Evolutionary conservation across 2,888 invertebrate species (phyloP).

Genomic region (Erpobdella octoculata): DNA sequence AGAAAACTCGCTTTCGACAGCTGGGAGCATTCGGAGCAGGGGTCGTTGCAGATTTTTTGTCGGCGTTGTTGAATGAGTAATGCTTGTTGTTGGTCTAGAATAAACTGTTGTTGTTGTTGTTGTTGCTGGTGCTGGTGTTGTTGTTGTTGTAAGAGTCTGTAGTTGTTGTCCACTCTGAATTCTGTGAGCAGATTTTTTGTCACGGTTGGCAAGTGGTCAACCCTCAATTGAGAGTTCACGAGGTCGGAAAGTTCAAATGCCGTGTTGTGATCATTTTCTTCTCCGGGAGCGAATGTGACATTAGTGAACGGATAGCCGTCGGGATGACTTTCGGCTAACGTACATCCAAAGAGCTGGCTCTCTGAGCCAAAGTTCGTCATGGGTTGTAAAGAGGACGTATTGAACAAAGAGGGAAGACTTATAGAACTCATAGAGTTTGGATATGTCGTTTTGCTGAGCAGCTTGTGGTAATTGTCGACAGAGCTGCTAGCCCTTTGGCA

Average conservation of each 20-base stretch:
- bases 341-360: not conserved
- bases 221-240: not conserved
- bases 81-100: not conserved
- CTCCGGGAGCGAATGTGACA: not conserved
- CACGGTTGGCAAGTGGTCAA: not conserved
- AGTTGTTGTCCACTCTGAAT: not conserved
- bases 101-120: not conserved
- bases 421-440: conserved; percentile 8
- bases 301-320: not conserved
- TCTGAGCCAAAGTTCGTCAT: conserved; percentile 9
- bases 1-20: not conserved
- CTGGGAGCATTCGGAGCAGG: not conserved
- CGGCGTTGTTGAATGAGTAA: not conserved
- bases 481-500: too few species aligned
- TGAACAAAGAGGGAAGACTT: conserved; percentile 8
- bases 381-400: not conserved
- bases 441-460: not conserved
- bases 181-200: not conserved
- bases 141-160: not conserved
- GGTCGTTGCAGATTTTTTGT: not conserved
- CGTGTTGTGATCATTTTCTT: not conserved
- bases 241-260: not conserved
- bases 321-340: not conserved
- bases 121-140: not conserved
- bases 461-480: not conserved